Base-by-base conservation (phyloP, 2,797 vertebrate species). In the Pseudomugil tenellus region DNA sequence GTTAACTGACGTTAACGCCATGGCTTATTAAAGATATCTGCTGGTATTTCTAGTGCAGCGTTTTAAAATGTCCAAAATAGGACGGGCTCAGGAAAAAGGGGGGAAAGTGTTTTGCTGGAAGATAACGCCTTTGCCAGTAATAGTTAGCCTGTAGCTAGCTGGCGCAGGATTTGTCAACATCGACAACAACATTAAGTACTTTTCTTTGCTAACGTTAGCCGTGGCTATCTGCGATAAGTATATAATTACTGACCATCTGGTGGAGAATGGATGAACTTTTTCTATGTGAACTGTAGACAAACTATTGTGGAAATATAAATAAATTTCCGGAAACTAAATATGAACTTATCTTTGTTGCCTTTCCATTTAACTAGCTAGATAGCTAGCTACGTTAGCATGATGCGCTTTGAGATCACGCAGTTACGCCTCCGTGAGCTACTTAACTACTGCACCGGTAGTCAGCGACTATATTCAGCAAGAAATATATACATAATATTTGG, bases 371-470 rank as follows among this genome's bases (percentile, higher is more conserved):
- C 72, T 29, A 28, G 59, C 49, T 77, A 84, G 69, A 76, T 70
- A 25, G 62, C 52, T 77, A 84, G 65, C 77, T 70, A 21, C 2
- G 48, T 72, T 85, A 84, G 73, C 84, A 65, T 26, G 80, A 59
- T 86, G 60, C 28, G 74, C 53, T 55, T 1, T 13, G 14, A 63
- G 59, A 71, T 78, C 70, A 57, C 84, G 82, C 74, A 88, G 80
- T 81, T 90, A 56, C 13, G 52, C 39, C 35, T 58, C 48, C 7
- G 31, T 26, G 21, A 74, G 63, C 63, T 67, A 28, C 25, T 69
- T 56, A 39, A 61, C 63, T 11, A 39, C 46, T 34, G 0, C 29
- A 28, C 56, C 51, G 28, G 13, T 19, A 65, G 61, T 5, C 56
- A 58, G 37, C 19, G 63, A 14, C 31, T n/a, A 46, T 14, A 16